Conservation (phyloP, 2,113 vertebrate genomes). For the Raphicerus campestris region DNA sequence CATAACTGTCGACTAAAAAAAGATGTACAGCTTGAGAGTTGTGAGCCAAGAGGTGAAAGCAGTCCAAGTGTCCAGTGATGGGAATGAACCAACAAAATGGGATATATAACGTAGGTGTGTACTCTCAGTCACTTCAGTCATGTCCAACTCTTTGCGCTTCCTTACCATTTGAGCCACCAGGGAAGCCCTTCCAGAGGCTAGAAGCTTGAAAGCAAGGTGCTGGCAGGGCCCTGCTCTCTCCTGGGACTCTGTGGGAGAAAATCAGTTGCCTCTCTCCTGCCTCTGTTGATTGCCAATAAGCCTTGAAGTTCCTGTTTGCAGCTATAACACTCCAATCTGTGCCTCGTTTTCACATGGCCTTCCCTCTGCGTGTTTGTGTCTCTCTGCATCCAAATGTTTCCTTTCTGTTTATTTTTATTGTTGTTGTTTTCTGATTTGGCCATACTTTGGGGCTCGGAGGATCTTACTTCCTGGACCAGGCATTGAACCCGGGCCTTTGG, state of each 20-base stretch:
- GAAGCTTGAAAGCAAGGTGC: not conserved
- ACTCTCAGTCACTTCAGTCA: not conserved
- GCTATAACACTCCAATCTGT: not conserved
- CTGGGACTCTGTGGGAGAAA: not conserved
- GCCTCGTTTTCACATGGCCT: too few relatives aligned
- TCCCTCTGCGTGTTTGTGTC: not conserved
- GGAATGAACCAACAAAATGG: not conserved
- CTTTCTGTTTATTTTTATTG: not conserved
- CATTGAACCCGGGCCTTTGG: not conserved
- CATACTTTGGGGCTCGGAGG: not conserved
- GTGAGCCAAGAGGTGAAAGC: not conserved
- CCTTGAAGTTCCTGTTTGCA: not conserved
- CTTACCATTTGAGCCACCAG: not conserved
- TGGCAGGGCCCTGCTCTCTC: not conserved
- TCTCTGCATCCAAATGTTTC: not conserved
- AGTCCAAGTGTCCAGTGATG: not conserved
- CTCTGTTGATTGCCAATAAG: not conserved
- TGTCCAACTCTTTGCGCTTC: not conserved
- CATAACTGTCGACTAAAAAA: not conserved
- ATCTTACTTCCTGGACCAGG: not conserved
- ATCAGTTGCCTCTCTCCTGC: not conserved
- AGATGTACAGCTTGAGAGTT: not conserved
- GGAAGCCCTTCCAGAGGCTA: not conserved
- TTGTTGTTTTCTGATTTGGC: not conserved
- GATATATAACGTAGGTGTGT: rapidly evolving